Evolutionary conservation across 2,797 vertebrate species (phyloP), one percentile per base, ranked within the genome.

Genomic region (Myiothlypis coronata): DNA sequence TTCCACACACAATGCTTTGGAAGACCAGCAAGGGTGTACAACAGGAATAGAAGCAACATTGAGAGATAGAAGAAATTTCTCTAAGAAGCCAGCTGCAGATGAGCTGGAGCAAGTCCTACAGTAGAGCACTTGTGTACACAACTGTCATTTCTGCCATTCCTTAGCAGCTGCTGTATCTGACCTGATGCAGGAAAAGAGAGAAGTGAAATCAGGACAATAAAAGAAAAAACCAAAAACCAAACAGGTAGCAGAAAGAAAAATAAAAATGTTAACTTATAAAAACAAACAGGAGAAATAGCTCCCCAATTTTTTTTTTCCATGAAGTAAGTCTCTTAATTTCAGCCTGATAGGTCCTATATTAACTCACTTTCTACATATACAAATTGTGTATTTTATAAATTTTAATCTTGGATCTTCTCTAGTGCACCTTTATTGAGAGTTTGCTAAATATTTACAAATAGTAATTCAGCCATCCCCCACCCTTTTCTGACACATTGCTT

Each of bases 11-110:
- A 47, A 8, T 1, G 0, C 35, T 84, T 68, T 35, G 35, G 50
- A 43, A 83, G 37, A 49, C 28, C 30, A 70, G 44, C 67, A 83
- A 12, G 2, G 5, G 9, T 28, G 6, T 28, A 11, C 3, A 71
- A 52, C 41, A 82, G n/a, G 67, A 35, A 6, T 52, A 83, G 27
- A 0, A 56, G 18, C 16, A 78, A 23, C 26, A 80, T 0, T 44
- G 26, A 81, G 35, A 90, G 39, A 67, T 69, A 86, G 32, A 59
- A 79, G 32, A 23, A 32, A 84, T 89, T 80, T 57, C 30, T 30
- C 0, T 17, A 50, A 84, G 46, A 41, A 84, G 20, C 12, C 75
- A 93, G 78, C 60, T 92, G 41, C 27, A 50, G 59, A 79, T 0
- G 3, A 69, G 63, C 56, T 89, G 71, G n/a, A 78, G 34, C 20